Evolutionary conservation across 2,888 invertebrate species (phyloP), one percentile per base, ranked within the genome.

Genomic region (Sthenelais limicola): DNA sequence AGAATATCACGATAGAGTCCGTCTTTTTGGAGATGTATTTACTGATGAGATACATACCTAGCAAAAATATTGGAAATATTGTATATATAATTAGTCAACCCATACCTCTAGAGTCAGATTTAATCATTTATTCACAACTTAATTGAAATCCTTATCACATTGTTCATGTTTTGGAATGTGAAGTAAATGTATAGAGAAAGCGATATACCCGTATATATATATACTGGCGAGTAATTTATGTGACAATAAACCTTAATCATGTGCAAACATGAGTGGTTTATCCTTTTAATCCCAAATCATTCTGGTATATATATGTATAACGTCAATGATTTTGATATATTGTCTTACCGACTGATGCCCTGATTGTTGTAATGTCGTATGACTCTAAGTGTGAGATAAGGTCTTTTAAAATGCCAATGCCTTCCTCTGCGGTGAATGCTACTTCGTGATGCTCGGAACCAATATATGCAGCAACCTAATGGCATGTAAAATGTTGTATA

Each of bases 361-460:
- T 90, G 76, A 94, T 91, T 3, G 95, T 95, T 0, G 95, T 95
- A 74, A 95, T 94, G 82, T 96, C 96, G 80, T 92, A 96, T 0
- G 94, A 93, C 89, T 97, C 98, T 79, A 97, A 89, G 79, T 94
- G 93, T 86, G 93, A 94, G 80, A 98, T 94, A 4, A 96, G 94
- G 76, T 93, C 91, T 76, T 94, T 93, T 58, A 97, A 89, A 68
- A 92, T 91, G 73, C 91, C 90, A 21, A 90, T 90, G 0, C 94
- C 92, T 81, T 96, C 94, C 72, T 94, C 91, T 78, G 94, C 92
- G 18, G 94, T 93, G 84, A 98, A 96, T 67, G 91, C 90, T 24
- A 97, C 90, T 87, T 97, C 96, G 82, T 96, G 95, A 85, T 98
- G 98, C 73, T 96, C 95, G 47, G 96, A 95, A 9, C 92, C 93